These are phyloP conservation scores for Pterois miles DNA, from an alignment of 2,797 vertebrate genomes.

Conservation along the genomic window DNA sequence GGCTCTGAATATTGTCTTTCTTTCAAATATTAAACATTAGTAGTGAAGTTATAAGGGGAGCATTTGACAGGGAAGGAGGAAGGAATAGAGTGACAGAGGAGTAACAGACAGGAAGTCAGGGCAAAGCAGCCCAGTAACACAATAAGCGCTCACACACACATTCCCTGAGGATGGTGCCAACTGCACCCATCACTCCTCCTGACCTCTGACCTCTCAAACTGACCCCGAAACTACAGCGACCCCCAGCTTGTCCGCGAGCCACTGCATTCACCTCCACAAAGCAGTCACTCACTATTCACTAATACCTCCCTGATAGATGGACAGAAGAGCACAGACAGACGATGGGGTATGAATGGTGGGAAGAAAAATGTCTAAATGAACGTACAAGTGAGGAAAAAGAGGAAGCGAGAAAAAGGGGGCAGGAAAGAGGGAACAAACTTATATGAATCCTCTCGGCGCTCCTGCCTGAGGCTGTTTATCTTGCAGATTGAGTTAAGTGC, in stretches of 20 bases:
- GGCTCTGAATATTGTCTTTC: not conserved
- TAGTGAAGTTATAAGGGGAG: not conserved
- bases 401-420: slow-evolving; percentile 27
- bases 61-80: slow-evolving; percentile 1
- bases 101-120: slow-evolving; percentile 49
- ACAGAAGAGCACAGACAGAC: not conserved
- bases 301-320: slow-evolving; percentile 38
- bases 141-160: slow-evolving; percentile 53
- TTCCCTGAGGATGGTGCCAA: slow-evolving; percentile 71
- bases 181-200: slow-evolving; percentile 46
- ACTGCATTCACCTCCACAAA: slow-evolving; percentile 52
- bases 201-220: slow-evolving; percentile 59
- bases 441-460: slow-evolving; percentile 61
- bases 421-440: slow-evolving; percentile 53
- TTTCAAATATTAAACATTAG: not conserved
- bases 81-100: slow-evolving; percentile 18
- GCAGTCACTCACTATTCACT: slow-evolving; percentile 32
- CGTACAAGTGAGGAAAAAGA: slow-evolving; percentile 27
- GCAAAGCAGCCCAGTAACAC: slow-evolving; percentile 25
- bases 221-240: slow-evolving; percentile 63
- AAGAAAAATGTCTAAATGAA: slow-evolving; percentile 17
- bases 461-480: slow-evolving; percentile 75
- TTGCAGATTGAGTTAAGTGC: slow-evolving; percentile 80
- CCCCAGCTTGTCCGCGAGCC: slow-evolving; percentile 64
- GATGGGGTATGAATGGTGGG: not conserved